phyloP scores from a whole-genome alignment of 2,113 vertebrate species.

The Alligator sinensis region DNA sequence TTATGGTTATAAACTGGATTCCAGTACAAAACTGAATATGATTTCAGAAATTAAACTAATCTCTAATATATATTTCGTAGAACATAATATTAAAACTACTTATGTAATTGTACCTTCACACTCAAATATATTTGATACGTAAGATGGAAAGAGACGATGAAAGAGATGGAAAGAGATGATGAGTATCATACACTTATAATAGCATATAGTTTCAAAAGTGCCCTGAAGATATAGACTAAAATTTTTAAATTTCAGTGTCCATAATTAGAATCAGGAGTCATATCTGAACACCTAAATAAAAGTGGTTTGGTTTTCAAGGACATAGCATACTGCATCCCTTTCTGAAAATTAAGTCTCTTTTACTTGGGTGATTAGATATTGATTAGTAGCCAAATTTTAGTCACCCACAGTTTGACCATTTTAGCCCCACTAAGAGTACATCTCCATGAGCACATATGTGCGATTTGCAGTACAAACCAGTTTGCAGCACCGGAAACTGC shows the following conservation, averaged over 20 bases:
- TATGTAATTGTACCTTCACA: not conserved
- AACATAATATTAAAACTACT: not conserved
- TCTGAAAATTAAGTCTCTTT: not conserved
- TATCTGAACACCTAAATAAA: not conserved
- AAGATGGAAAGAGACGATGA: not conserved
- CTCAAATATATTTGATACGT: not conserved
- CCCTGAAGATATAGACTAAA: not conserved
- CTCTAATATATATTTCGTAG: not conserved
- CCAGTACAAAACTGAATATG: not conserved
- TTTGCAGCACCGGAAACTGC: too few species aligned
- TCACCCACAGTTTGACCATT: not conserved
- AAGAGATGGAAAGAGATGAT: not conserved
- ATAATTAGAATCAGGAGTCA: not conserved
- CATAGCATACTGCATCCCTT: not conserved
- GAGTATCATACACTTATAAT: not conserved
- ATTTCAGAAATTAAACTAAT: not conserved
- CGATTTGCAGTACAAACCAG: too few species aligned
- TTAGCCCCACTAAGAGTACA: not conserved
- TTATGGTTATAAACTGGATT: not conserved
- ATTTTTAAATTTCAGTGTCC: not conserved
- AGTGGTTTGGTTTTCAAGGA: not conserved
- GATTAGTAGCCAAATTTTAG: not conserved
- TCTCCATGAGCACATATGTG: too few species aligned
- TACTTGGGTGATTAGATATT: not conserved
- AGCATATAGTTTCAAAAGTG: not conserved